phyloP scores from a whole-genome alignment of 2,888 invertebrate species.

The Tetheella fluctuosa region DNA sequence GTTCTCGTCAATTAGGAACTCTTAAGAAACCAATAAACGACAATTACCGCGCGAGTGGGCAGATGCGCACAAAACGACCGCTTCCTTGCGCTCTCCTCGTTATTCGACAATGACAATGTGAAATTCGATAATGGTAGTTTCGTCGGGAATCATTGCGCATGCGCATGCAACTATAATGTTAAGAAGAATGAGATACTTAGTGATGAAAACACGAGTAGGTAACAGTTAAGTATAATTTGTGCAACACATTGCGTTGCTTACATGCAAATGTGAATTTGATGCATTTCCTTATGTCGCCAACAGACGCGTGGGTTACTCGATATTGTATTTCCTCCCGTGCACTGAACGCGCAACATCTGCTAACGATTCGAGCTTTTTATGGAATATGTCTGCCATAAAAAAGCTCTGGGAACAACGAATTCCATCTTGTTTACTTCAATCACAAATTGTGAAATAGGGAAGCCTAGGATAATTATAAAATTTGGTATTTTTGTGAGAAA shows the following conservation, averaged over 20 bases:
- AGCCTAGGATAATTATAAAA: too few species aligned
- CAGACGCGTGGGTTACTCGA: too few species aligned
- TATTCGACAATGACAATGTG: conserved; percentile 9
- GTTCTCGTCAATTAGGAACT: conserved; percentile 46
- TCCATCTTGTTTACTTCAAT: too few species aligned
- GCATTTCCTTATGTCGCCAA: conserved; percentile 23
- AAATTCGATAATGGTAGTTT: conserved; percentile 1
- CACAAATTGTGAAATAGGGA: too few species aligned
- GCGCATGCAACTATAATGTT: neutral
- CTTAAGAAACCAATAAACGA: conserved; percentile 51
- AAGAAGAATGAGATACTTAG: too few species aligned
- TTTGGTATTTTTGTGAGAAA: too few species aligned
- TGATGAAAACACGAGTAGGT: neutral
- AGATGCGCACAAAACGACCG: conserved; percentile 12
- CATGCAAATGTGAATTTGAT: conserved; percentile 37
- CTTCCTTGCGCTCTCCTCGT: conserved; percentile 17
- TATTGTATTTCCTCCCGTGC: too few species aligned
- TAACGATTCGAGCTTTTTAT: too few species aligned
- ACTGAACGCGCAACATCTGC: too few species aligned
- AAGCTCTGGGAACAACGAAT: too few species aligned
- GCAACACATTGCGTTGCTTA: neutral
- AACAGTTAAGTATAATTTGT: neutral
- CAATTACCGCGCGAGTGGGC: conserved; percentile 43
- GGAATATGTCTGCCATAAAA: too few species aligned
- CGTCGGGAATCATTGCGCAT: neutral